Evolutionary conservation across 2,888 invertebrate species (phyloP), one percentile per base, ranked within the genome.

Genomic region (Orthosia gracilis): DNA sequence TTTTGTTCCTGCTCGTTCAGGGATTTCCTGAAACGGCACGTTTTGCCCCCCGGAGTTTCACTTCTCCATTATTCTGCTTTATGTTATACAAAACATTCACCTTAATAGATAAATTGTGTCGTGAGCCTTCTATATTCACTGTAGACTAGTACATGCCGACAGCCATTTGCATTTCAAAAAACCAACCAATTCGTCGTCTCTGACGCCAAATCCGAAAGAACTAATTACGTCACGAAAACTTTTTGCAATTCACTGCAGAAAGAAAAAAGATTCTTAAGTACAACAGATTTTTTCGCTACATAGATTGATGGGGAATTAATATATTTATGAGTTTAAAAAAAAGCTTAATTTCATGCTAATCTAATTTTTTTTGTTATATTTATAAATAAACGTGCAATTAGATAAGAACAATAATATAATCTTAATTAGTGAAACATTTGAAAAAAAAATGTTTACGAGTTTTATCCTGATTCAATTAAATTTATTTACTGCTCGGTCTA

Each of bases 91-190:
- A 85, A 77, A 76, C 72, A 74, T 81, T 72, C 57, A 68, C 71
- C 49, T 70, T 64, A 78, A 77, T 74, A 77, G 68, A 79, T 78
- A 80, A 82, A 86, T 83, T 78, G 54, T 82, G 63, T 67, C 52
- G 61, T 70, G 73, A 79, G 65, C 80, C 83, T 85, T 85, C 78
- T 87, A 85, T 85, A 76, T 81, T 84, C 79, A 87, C 76, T 76
- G 45, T 52, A 47, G 47, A 49, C 58, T 12, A 83, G 69, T 79
- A 81, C 62, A 79, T 80, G 66, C 69, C 75, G 63, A 69, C 73
- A 85, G 80, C 84, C 89, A 91, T 92, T 93, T 90, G 88, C 91
- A 91, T 92, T 89, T 90, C 90, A 92, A 93, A 92, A 89, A 90
- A 82, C 82, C 77, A 85, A 64, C 67, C 69, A 73, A 78, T 75